Evolutionary conservation across 2,797 vertebrate genomes (phyloP).

Genomic region (Selene dorsalis): DNA sequence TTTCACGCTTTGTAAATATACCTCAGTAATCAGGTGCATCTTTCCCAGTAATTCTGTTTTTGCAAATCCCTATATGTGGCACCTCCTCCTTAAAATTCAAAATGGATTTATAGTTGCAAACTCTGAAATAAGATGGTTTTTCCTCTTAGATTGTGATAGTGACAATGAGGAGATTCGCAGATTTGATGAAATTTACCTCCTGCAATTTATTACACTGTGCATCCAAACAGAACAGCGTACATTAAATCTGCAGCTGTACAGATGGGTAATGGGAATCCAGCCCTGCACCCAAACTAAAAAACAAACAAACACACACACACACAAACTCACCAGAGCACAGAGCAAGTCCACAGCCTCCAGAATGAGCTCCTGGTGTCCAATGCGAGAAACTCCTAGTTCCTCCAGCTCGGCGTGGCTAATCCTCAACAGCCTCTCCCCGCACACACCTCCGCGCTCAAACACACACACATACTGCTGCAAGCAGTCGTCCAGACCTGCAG

Average conservation of each 20-base stretch:
- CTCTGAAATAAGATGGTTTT: not conserved
- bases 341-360: conserved; percentile 97
- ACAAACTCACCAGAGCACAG: conserved; percentile 92
- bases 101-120: not conserved
- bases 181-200: conserved; percentile 21
- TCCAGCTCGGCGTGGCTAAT: conserved; percentile 98
- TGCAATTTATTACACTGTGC: conserved; percentile 23
- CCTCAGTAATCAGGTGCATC: not conserved
- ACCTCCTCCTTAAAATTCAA: not conserved
- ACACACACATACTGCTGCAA: conserved; percentile 97
- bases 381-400: conserved; percentile 95
- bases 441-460: conserved; percentile 95
- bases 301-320: conserved; percentile 5
- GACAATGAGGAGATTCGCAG: conserved; percentile 8
- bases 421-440: conserved; percentile 93
- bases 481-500: conserved; percentile 95
- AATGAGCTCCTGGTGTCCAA: conserved; percentile 98
- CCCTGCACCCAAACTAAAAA: not conserved
- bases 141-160: conserved; percentile 11
- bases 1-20: not conserved
- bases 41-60: not conserved
- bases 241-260: conserved; percentile 37
- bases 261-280: conserved; percentile 25
- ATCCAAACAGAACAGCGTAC: conserved; percentile 14
- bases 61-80: not conserved